Base-by-base conservation (phyloP, 37 sponge, comb jelly and placozoan genomes). In the Aplysina aerophoba region DNA sequence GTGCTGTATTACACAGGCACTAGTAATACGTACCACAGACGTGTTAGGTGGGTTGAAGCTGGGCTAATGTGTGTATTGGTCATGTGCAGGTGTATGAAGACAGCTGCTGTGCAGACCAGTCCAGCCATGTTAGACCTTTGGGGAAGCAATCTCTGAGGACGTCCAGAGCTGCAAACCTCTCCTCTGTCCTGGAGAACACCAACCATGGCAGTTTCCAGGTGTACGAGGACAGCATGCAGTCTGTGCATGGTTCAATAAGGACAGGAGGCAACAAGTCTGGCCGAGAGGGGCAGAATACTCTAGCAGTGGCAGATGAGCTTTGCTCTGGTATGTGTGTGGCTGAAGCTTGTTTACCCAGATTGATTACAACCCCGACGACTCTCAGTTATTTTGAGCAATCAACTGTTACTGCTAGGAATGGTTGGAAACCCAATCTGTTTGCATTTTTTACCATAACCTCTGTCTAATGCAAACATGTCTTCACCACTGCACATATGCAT, bases 31-130 rank as follows among this genome's bases (percentile, higher is more conserved):
- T 57, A 17, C 59, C 59, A 20, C 59, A 20, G 59, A 15, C 17
- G 59, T 57, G 17, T 17, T 12, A 30, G 22, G 66, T 30, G 27
- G 11, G 66, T 12, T 65, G 59, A 57, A 57, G 59, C 17, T 15
- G 17, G 17, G 27, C 27, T 25, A 12, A 65, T 65, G 66, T 65
- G 12, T 8, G 12, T 25, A 22, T 25, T 8, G 11, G 12, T 27
- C n/a, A 62, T 62, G 63, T 62, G 63, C 34, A 69, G 71, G 71
- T 69, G 34, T 69, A 27, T 69, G 71, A 69, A 69, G 71, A 69
- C 71, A 69, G 71, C 25, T 62, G 12, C 25, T 62, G 63, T 69
- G 71, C 33, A 34, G 71, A 69, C 34, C 71, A 69, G 71, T 27
- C 71, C 27, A 30, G 71, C 27, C 6, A 3, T 44, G 50, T 8